A percentile compares a stretch with the other conserved stretches of the same genome.
These are phyloP conservation scores for Engraulis encrasicolus DNA, from an alignment of 2,113 vertebrate species.

Conservation along the genomic window DNA sequence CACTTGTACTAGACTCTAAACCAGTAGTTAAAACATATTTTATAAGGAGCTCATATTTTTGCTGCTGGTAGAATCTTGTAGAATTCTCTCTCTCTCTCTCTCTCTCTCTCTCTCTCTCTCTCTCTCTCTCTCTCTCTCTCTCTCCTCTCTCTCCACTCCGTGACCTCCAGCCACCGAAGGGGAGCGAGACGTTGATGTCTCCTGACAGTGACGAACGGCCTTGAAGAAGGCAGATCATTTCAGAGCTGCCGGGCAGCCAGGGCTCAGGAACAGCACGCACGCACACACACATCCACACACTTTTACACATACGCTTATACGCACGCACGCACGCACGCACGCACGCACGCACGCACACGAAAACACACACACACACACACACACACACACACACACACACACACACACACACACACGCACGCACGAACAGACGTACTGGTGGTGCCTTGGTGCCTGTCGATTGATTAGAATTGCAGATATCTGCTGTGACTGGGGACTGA, in stretches of 20 bases:
- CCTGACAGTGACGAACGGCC: slow-evolving; percentile 69
- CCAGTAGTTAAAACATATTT: too few relatives aligned
- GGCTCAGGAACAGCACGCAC: too few relatives aligned
- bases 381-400: slow-evolving; percentile 11
- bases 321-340: background rate
- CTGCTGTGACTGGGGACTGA: slow-evolving; percentile 59
- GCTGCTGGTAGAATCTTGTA: too few relatives aligned
- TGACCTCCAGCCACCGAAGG: slow-evolving; percentile 47
- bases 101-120: too few relatives aligned
- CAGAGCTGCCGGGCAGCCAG: slow-evolving; percentile 41
- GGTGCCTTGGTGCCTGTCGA: slow-evolving; percentile 47
- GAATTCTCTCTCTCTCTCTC: too few relatives aligned
- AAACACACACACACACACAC: background rate
- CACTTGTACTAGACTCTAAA: too few relatives aligned
- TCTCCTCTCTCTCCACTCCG: slow-evolving; percentile 31
- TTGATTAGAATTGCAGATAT: slow-evolving; percentile 75
- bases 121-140: too few relatives aligned
- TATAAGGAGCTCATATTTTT: too few relatives aligned
- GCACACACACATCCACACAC: too few relatives aligned
- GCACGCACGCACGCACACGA: background rate
- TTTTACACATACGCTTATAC: too few relatives aligned
- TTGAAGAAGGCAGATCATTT: slow-evolving; percentile 50
- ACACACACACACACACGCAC: slow-evolving; percentile 1
- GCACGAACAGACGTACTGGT: background rate
- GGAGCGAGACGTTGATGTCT: slow-evolving; percentile 54